Conservation (phyloP, 2,888 invertebrate species). For the Stenotaenia linearis region DNA sequence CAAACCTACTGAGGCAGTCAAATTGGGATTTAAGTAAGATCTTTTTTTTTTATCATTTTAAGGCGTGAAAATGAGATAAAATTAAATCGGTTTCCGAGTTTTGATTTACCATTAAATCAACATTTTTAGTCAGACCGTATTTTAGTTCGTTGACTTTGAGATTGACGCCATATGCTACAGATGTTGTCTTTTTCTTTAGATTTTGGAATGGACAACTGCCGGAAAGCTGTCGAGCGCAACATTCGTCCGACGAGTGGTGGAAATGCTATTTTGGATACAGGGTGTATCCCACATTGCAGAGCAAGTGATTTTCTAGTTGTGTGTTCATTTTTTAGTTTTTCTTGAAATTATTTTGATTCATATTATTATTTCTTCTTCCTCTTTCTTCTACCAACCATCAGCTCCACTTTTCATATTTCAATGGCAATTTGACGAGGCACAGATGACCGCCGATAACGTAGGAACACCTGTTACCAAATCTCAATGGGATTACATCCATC, state of each 20-base stretch:
- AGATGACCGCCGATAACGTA: slow-evolving; percentile 86
- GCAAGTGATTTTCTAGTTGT: slow-evolving; percentile 50
- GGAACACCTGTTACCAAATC: slow-evolving; percentile 79
- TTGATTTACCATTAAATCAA: too few relatives aligned
- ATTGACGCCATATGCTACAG: too few relatives aligned
- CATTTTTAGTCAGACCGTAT: too few relatives aligned
- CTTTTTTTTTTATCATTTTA: neutral
- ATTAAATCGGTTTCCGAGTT: too few relatives aligned
- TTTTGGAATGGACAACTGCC: slow-evolving; percentile 77
- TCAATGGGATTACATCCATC: slow-evolving; percentile 90
- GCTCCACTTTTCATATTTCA: slow-evolving; percentile 90
- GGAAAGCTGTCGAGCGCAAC: slow-evolving; percentile 60
- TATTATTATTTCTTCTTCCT: neutral
- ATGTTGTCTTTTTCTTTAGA: too few relatives aligned
- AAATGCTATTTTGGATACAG: slow-evolving; percentile 87
- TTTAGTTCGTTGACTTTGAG: too few relatives aligned
- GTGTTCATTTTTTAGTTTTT: neutral
- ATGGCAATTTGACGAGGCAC: slow-evolving; percentile 92
- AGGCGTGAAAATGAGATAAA: neutral
- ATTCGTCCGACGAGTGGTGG: slow-evolving; percentile 72
- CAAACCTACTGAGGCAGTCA: slow-evolving; percentile 61
- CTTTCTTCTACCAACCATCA: slow-evolving; percentile 42
- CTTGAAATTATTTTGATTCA: neutral
- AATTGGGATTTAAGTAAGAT: slow-evolving; percentile 60
- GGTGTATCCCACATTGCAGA: slow-evolving; percentile 74